phyloP scores from a whole-genome alignment of 2,888 invertebrate species.

The Dynastes grantii region DNA sequence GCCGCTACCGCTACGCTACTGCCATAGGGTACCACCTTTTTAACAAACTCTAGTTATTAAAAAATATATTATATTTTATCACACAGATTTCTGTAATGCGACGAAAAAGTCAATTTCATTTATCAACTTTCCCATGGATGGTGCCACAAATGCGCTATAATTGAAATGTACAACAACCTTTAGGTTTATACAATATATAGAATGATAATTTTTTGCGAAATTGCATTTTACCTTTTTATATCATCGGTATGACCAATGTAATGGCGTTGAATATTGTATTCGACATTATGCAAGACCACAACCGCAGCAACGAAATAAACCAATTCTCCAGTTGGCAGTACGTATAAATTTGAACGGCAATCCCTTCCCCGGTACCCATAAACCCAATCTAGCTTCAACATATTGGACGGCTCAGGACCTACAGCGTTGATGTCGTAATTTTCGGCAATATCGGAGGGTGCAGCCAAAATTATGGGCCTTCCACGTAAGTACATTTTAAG shows the following conservation, averaged over 20 bases:
- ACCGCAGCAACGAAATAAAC: slow-evolving; percentile 94
- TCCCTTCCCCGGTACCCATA: slow-evolving; percentile 92
- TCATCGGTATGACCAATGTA: slow-evolving; percentile 96
- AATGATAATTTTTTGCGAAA: too few species aligned
- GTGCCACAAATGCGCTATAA: too few species aligned
- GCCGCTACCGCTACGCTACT: too few species aligned
- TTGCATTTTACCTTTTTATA: slow-evolving; percentile 82
- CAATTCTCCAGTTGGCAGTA: slow-evolving; percentile 93
- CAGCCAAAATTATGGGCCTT: slow-evolving; percentile 84
- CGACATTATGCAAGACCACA: slow-evolving; percentile 92
- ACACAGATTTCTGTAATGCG: too few species aligned
- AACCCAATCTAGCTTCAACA: slow-evolving; percentile 93
- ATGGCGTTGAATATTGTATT: slow-evolving; percentile 92
- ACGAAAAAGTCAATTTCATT: too few species aligned
- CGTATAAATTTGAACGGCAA: slow-evolving; percentile 91
- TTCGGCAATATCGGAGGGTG: slow-evolving; percentile 79
- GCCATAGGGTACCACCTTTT: too few species aligned
- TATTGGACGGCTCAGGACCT: slow-evolving; percentile 82
- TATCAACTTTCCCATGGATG: too few species aligned
- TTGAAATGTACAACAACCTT: too few species aligned
- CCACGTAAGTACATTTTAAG: slow-evolving; percentile 90
- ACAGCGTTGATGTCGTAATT: slow-evolving; percentile 85
- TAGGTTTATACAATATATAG: too few species aligned
- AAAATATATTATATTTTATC: too few species aligned
- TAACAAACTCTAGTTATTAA: too few species aligned